These are phyloP conservation scores for Dichetophora obliterata DNA, from an alignment of 2,888 invertebrate genomes.

Conservation along the genomic window DNA sequence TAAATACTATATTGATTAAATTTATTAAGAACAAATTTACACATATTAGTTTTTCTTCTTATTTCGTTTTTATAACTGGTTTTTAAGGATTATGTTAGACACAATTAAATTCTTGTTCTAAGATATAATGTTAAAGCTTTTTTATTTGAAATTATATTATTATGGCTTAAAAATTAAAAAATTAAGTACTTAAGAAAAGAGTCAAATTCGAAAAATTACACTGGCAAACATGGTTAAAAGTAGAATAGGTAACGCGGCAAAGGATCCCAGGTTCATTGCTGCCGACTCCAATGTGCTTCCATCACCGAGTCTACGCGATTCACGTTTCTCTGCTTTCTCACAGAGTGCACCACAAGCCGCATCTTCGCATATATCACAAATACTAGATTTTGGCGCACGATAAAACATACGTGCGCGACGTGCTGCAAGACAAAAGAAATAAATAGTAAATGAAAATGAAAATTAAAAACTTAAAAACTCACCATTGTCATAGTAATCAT, in stretches of 20 bases:
- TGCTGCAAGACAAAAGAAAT: conserved; percentile 71
- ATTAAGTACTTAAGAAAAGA: not conserved
- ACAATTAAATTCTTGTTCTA: not conserved
- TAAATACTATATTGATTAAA: conserved; percentile 17
- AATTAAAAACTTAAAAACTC: conserved; percentile 66
- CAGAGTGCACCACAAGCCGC: conserved; percentile 71
- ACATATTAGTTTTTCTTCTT: not conserved
- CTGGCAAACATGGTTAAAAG: not conserved
- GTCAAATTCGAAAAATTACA: not conserved
- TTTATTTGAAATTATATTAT: conserved; percentile 7
- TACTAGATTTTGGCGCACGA: conserved; percentile 76
- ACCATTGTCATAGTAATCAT: conserved; percentile 95
- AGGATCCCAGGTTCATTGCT: not conserved
- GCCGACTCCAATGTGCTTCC: conserved; percentile 34
- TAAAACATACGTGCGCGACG: conserved; percentile 88
- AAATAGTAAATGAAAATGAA: conserved; percentile 45
- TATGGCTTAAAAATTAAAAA: conserved; percentile 9
- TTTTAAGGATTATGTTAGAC: not conserved
- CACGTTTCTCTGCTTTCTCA: conserved; percentile 66
- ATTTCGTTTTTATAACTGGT: not conserved
- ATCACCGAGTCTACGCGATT: conserved; percentile 55
- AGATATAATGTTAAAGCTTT: conserved; percentile 28
- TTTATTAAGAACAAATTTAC: conserved; percentile 28
- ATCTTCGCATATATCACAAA: conserved; percentile 87
- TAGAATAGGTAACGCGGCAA: not conserved